A percentile compares a stretch with the other conserved stretches of the same genome.
Conservation (phyloP, 2,797 vertebrate species). For the Champsocephalus esox region DNA sequence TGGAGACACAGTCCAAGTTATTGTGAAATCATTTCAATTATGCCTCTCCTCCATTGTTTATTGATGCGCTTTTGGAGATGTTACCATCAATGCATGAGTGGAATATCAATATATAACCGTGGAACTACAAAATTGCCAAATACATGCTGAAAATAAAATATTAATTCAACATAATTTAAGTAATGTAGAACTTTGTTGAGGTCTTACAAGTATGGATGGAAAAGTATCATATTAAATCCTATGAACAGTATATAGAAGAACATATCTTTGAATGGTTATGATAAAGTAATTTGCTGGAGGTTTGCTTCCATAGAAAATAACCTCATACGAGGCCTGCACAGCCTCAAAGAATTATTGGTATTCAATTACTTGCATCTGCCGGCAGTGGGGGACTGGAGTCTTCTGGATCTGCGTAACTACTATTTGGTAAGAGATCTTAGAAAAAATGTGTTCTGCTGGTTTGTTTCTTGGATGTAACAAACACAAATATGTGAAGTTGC, state of each 20-base stretch:
- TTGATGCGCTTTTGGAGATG: slow-evolving; percentile 62
- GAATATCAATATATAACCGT: slow-evolving; percentile 65
- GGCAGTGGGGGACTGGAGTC: neutral
- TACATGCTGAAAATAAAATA: slow-evolving; percentile 38
- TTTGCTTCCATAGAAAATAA: neutral
- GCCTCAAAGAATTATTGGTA: neutral
- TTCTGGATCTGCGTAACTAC: neutral
- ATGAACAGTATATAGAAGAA: neutral
- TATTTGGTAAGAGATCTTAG: neutral
- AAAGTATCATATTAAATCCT: neutral
- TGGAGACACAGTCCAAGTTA: slow-evolving; percentile 71
- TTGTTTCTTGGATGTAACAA: slow-evolving; percentile 8
- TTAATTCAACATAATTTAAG: slow-evolving; percentile 13
- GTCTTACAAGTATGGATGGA: slow-evolving; percentile 1
- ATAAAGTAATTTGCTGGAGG: neutral
- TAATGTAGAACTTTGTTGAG: slow-evolving; percentile 16
- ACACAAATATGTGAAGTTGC: neutral
- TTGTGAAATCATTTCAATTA: slow-evolving; percentile 71
- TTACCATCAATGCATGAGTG: slow-evolving; percentile 69
- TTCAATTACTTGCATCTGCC: neutral
- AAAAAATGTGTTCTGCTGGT: neutral
- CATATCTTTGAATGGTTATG: slow-evolving; percentile 3
- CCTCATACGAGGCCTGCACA: neutral
- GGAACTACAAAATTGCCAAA: slow-evolving; percentile 59
- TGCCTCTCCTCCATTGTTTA: slow-evolving; percentile 61